Evolutionary conservation across 2,888 invertebrate species (phyloP).

Genomic region (Leptinotarsa peninsularis): DNA sequence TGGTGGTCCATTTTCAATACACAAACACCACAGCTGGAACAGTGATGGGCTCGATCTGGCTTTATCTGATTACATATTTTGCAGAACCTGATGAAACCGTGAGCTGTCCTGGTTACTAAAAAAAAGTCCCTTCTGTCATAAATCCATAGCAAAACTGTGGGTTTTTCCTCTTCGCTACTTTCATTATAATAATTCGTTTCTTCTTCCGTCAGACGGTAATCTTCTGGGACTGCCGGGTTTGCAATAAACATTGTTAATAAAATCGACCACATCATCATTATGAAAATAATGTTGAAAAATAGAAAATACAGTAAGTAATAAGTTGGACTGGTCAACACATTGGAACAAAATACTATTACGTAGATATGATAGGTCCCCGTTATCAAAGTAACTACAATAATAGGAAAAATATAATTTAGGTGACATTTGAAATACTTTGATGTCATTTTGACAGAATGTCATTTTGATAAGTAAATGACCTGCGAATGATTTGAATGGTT

Average conservation of each 20-base stretch:
- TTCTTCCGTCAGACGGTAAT: conserved; percentile 45
- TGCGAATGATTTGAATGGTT: too few relatives aligned
- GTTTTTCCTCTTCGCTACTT: conserved; percentile 33
- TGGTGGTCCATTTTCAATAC: conserved; percentile 61
- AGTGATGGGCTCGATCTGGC: conserved; percentile 60
- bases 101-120: conserved; percentile 19
- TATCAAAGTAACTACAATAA: background rate
- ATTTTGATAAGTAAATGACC: too few relatives aligned
- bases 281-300: conserved; percentile 37
- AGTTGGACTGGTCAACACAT: background rate
- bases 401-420: background rate
- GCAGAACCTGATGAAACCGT: conserved; percentile 53
- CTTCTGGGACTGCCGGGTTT: conserved; percentile 43
- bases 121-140: conserved; percentile 8
- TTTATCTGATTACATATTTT: conserved; percentile 54
- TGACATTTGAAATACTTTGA: background rate
- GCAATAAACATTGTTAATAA: conserved; percentile 42
- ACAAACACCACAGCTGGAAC: conserved; percentile 55
- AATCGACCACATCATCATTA: conserved; percentile 50
- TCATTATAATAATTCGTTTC: conserved; percentile 30
- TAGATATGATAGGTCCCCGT: conserved; percentile 1
- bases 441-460: conserved; percentile 1
- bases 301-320: background rate
- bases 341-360: conserved; percentile 6
- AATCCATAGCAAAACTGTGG: conserved; percentile 75